Base-by-base conservation (phyloP, 2,113 vertebrate genomes). In the Prolemur simus region DNA sequence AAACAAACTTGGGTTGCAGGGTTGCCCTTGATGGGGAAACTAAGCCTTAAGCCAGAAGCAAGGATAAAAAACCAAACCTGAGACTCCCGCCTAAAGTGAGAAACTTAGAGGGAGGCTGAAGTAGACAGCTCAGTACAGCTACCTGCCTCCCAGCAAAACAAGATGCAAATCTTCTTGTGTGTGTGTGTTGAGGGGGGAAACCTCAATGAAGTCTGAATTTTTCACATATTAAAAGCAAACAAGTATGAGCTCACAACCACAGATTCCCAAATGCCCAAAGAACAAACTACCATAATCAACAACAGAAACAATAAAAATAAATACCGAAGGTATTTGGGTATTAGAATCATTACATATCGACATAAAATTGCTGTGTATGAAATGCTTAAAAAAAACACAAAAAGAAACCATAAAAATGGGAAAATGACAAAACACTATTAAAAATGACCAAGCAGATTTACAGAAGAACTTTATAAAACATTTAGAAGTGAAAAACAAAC, bases 291-390 rank as follows among this genome's bases (percentile, higher is more conserved):
- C 69, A 64, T 32, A 89, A 77, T 4, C 20, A 88, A 47, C 18
- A 86, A 88, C 20, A 52, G 34, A 81, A 94, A 94, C 8, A 95
- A 73, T 52, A 85, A 81, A 89, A 96, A 78, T 52, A 84, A 83
- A 20, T 0, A 56, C 14, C 37, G 71, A 39, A 71, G 17, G 1
- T 81, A 90, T 32, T 11, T 80, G 27, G n/a, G 11, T n/a, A 71
- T 77, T 82, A 71, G 20, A 86, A 92, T 81, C 3, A 81, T n/a
- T 37, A 95, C 11, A 39, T 58, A 56, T 6, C 8, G 25, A 93
- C 29, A 64, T 66, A 91, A 92, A 47, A 90, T 23, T 49, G 32
- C 13, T 56, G 81, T 32, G 39, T 32, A 64, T 86, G n/a, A 93
- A 85, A 91, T 17, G 1, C n/a, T 0, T 66, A 29, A 90, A 66